Conservation (phyloP, 1,140 invertebrate genomes). For the Hetaerina americana region DNA sequence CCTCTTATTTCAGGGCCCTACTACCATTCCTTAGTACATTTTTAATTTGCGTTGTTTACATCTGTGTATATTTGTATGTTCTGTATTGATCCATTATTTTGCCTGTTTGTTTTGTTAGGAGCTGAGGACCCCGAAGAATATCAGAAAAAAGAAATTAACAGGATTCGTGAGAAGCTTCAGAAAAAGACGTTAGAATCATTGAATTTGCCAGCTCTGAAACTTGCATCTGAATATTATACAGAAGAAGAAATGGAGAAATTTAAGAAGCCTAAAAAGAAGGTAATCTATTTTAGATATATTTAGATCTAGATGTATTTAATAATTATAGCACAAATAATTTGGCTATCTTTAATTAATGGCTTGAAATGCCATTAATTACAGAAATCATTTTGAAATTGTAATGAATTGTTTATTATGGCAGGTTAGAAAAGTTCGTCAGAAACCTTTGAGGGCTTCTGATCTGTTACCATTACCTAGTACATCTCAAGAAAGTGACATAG, state of each 20-base stretch:
- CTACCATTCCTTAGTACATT: too few species aligned
- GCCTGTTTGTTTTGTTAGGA: constrained; percentile 10
- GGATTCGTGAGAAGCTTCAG: constrained; percentile 28
- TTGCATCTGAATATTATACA: constrained; percentile 83
- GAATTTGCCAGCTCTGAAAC: constrained; percentile 43
- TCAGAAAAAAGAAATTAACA: constrained; percentile 21
- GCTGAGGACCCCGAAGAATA: constrained; percentile 29
- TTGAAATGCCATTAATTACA: not conserved
- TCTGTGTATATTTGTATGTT: not conserved
- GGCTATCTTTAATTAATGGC: not conserved
- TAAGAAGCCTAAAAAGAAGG: constrained; percentile 89
- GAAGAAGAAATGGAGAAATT: constrained; percentile 72
- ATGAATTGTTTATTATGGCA: not conserved
- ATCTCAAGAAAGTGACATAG: not conserved
- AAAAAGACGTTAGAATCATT: constrained; percentile 61
- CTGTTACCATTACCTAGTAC: constrained; percentile 3
- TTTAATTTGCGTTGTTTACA: too few species aligned
- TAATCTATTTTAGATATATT: constrained; percentile 26
- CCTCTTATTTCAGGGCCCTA: too few species aligned
- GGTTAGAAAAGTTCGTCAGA: constrained; percentile 15
- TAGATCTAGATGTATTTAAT: not conserved
- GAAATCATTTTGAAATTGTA: not conserved
- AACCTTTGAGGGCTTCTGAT: constrained; percentile 15
- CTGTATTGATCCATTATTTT: not conserved
- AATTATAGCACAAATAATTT: not conserved